phyloP scores from a whole-genome alignment of 2,113 vertebrate genomes.

The Psittacula cyanocephala region DNA sequence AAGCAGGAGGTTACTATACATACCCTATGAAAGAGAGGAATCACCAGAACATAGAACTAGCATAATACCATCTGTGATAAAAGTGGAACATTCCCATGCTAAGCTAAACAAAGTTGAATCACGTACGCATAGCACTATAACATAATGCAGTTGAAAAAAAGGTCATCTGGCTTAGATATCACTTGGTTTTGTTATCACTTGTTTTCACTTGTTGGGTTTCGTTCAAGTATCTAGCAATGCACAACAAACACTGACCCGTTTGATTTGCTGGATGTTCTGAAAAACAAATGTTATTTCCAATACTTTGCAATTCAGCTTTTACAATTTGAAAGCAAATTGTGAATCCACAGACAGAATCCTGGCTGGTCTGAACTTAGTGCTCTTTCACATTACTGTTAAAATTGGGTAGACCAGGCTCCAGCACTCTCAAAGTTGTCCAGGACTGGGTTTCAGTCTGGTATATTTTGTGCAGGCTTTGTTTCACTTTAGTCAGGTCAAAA shows the following conservation, averaged over 20 bases:
- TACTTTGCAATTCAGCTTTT: background rate
- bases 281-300: background rate
- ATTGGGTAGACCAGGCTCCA: background rate
- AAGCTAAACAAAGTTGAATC: background rate
- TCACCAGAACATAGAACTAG: background rate
- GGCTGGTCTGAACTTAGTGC: background rate
- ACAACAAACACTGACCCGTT: background rate
- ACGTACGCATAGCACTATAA: background rate
- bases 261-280: background rate
- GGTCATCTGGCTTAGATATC: background rate
- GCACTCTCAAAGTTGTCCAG: background rate
- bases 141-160: background rate
- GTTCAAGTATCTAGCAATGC: background rate
- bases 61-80: background rate
- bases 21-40: background rate
- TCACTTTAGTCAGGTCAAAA: background rate
- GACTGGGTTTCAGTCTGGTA: background rate
- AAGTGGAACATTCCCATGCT: background rate
- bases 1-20: background rate
- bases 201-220: background rate
- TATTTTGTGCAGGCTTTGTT: background rate
- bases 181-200: background rate
- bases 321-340: background rate
- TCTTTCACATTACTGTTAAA: background rate
- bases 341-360: background rate